A percentile compares a stretch with the other conserved stretches of the same genome.
Evolutionary conservation across 2,113 vertebrate species (phyloP).

Genomic region (Aramus guarauna): DNA sequence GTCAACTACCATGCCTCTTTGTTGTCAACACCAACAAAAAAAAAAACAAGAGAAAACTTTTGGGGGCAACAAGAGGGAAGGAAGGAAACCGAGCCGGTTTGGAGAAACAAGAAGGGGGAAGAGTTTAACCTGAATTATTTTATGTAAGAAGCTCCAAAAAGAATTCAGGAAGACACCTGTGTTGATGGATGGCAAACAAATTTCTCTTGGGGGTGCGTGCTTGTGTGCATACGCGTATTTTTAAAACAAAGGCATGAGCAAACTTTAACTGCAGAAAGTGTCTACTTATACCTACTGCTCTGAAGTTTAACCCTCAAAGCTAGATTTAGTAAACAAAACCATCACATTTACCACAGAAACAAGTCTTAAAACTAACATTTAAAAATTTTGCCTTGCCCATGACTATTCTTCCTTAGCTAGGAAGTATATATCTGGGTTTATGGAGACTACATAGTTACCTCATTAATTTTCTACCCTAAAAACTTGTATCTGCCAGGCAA

Average conservation of each 20-base stretch:
- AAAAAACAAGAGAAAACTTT: not conserved
- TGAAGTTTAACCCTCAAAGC: not conserved
- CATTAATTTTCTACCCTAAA: not conserved
- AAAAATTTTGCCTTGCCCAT: not conserved
- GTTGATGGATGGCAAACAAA: not conserved
- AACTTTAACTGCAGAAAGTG: not conserved
- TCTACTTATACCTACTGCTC: not conserved
- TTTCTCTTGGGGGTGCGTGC: not conserved
- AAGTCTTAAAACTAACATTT: not conserved
- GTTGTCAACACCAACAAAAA: not conserved
- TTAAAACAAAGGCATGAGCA: not conserved
- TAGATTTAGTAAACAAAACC: not conserved
- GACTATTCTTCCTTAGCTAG: not conserved
- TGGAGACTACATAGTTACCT: not conserved
- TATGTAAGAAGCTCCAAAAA: not conserved
- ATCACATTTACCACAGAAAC: not conserved
- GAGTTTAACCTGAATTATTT: not conserved
- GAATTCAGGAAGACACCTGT: not conserved
- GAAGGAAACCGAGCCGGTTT: not conserved
- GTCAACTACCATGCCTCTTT: not conserved
- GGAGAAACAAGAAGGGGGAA: not conserved
- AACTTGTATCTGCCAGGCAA: not conserved
- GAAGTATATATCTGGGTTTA: not conserved
- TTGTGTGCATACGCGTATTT: not conserved
- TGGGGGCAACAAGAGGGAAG: not conserved